Base-by-base conservation (phyloP, 2,888 invertebrate genomes). In the Tetranychus truncatus region DNA sequence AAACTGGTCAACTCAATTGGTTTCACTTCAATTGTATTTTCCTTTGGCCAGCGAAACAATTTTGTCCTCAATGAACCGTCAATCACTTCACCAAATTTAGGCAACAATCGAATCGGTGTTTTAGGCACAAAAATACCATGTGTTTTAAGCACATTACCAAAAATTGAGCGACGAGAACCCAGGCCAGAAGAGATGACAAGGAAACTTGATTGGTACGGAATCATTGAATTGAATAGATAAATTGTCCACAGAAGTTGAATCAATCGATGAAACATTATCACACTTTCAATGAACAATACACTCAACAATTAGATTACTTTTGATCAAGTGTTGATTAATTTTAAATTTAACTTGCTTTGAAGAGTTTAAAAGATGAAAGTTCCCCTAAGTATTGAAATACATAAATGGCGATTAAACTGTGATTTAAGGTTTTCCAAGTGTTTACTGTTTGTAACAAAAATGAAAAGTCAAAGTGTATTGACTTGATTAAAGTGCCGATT, bases 71-170 rank as follows among this genome's bases (percentile, higher is more conserved):
- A 24, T 69, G 69, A 69, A 11, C 69, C 69, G 20, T 69, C 69
- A 24, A 69, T 69, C 21, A 69, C 69, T 6, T 20, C 20, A 69
- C 69, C 69, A 21, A 69, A 69, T 21, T 69, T 69, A 21, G 69
- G 69, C 20, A 69, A 69, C n/a, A 69, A 15, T 69, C 69, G 69
- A 24, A 69, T 69, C n/a, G 69, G 69, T 69, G 69, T 69, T 69
- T 69, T 69, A 20, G 69, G 69, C 21, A 69, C 69, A 21, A 69
- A 69, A 69, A 69, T 69, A 24, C 69, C 69, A 21, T 69, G 20
- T 15, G 20, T 24, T 69, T 69, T 69, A 24, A 69, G 69, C 20
- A 69, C 34, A 69, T 69, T 69, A 24, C 21, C 20, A 69, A 69
- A 69, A 24, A 69, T 69, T 24, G 21, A 24, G 6, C 69, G 69